Conservation (phyloP, 2,113 vertebrate species). For the Clarias gariepinus region DNA sequence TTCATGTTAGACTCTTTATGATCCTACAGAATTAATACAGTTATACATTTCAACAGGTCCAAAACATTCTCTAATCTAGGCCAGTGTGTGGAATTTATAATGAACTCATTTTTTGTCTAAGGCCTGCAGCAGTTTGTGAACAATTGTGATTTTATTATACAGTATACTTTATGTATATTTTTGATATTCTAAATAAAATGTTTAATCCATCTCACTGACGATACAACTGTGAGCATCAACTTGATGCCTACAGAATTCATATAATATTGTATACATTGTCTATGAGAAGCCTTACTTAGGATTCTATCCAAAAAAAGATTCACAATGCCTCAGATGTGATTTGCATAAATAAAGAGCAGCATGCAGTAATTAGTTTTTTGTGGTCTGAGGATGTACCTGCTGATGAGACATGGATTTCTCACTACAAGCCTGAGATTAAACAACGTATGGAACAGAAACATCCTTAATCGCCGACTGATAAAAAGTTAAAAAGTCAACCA, state of each 20-base stretch:
- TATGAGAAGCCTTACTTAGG: background rate
- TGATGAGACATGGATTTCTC: no score
- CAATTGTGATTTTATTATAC: background rate
- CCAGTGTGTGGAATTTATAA: background rate
- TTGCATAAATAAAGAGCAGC: no score
- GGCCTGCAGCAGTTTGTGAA: background rate
- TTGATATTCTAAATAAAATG: background rate
- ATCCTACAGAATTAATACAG: background rate
- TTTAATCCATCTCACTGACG: background rate
- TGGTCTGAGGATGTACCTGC: no score
- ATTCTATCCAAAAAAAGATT: background rate
- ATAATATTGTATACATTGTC: background rate
- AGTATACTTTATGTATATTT: background rate
- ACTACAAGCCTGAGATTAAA: no score
- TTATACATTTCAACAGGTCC: background rate
- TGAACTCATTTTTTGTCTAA: background rate
- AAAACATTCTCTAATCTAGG: background rate
- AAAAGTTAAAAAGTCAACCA: no score
- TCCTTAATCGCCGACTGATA: no score
- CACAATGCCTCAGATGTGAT: no score
- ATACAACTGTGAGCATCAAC: background rate
- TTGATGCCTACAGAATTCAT: background rate
- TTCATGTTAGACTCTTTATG: background rate
- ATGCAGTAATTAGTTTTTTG: no score
- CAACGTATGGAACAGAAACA: no score